These are phyloP conservation scores for Pammene aurita DNA, from an alignment of 2,888 invertebrate species.

Conservation along the genomic window DNA sequence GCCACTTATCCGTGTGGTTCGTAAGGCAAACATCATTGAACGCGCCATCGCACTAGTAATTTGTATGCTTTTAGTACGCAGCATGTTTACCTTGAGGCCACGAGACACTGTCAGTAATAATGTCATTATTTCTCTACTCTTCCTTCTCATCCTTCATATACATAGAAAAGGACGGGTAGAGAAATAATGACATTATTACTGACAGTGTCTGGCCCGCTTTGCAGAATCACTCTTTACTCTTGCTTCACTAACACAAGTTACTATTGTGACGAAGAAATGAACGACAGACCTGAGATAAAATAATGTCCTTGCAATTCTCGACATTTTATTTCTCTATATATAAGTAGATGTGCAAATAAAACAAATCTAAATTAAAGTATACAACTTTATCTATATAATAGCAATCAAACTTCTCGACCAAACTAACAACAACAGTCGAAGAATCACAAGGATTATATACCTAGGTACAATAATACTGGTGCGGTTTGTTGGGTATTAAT, in stretches of 20 bases:
- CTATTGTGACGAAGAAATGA: conserved; percentile 1
- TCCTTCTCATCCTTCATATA: no score
- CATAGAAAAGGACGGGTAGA: no score
- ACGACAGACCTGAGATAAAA: background rate
- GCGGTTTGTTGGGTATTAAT: background rate
- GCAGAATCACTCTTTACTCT: background rate
- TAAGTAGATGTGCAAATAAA: background rate
- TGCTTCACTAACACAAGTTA: background rate
- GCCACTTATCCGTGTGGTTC: conserved; percentile 6
- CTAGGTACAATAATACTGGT: conserved; percentile 16
- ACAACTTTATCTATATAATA: background rate
- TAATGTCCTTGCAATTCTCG: conserved; percentile 21
- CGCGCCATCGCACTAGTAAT: background rate
- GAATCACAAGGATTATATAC: conserved; percentile 3
- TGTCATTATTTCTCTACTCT: no score
- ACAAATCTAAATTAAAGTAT: background rate
- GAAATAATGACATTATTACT: no score
- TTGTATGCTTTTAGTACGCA: conserved; percentile 6
- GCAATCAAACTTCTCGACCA: background rate
- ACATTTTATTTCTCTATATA: background rate
- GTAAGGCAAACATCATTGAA: conserved; percentile 1
- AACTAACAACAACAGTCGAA: background rate
- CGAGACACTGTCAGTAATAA: no score
- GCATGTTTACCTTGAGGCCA: background rate
- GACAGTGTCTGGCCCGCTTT: no score